These are phyloP conservation scores for Anguilla pacifica DNA, from an alignment of 2,797 vertebrate species.

Conservation along the genomic window DNA sequence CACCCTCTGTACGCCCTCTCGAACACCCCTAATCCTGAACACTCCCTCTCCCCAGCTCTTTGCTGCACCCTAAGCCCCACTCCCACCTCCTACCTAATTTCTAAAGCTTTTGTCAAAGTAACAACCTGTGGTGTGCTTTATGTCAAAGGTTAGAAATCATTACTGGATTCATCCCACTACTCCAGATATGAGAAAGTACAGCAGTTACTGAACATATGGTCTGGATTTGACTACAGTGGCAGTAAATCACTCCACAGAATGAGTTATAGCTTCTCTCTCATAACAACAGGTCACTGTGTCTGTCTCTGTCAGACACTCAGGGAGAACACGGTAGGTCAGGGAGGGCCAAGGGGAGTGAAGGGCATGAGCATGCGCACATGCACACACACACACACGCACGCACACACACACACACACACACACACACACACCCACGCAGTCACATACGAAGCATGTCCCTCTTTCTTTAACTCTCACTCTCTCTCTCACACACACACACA, in stretches of 20 bases:
- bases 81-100: not conserved
- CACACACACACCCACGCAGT: conserved; percentile 14
- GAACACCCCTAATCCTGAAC: not conserved
- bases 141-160: not conserved
- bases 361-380: not conserved
- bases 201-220: conserved; percentile 53
- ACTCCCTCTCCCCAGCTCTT: not conserved
- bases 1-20: not conserved
- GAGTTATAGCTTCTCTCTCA: conserved; percentile 60
- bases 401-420: not conserved
- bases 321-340: not conserved
- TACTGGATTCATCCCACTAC: not conserved
- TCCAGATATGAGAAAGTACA: not conserved
- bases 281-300: conserved; percentile 38
- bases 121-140: not conserved
- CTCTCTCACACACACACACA: not conserved
- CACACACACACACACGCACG: not conserved
- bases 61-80: not conserved
- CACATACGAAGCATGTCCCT: not conserved
- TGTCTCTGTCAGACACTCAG: conserved; percentile 19
- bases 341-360: not conserved
- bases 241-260: conserved; percentile 44
- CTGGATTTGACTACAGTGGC: conserved; percentile 47
- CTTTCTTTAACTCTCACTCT: not conserved
- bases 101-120: conserved; percentile 4